Evolutionary conservation across 2,113 vertebrate species (phyloP), one percentile per base, ranked within the genome.

Genomic region (Planiliza haematocheilus): DNA sequence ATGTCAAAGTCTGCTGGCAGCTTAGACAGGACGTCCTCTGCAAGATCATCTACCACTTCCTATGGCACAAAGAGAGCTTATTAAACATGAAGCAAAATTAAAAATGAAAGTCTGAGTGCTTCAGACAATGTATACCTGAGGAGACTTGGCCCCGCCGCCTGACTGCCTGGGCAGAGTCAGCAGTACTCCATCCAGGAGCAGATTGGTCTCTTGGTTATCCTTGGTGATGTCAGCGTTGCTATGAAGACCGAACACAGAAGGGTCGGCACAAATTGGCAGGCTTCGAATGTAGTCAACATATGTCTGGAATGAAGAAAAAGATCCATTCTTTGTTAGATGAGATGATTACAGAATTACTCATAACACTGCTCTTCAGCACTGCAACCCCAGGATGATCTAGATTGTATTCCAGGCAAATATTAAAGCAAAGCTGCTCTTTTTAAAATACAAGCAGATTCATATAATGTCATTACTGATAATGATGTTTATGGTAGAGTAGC

Each of bases 191-290:
- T 91, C 86, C 61, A 98, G 94, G 10, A 98, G 94, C 83, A 96
- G 95, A 89, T 96, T 97, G 72, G 96, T 98, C 89, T 98, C 97
- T 81, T 97, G 96, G 91, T 97, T 97, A 79, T 99, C 96, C 81
- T 97, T 98, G 6, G 96, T 96, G 89, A 99, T 98, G 78, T 98
- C 95, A 8, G 95, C 96, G 2, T 98, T 98, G 89, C 96, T 95
- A 16, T 99, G 95, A 53, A 99, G 96, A 16, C 96, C 94, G 60
- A 98, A 98, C 58, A 98, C 96, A 72, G 94, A 95, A 1, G 96
- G 96, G 14, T 96, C 93, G 7, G 96, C 91, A 61, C 86, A 87
- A 84, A 95, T 95, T 43, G 96, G 96, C 30, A 98, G 94, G 50
- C 68, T 88, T 83, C 93, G 92, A 64, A 97, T 88, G 75, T 97